Evolutionary conservation across 2,113 vertebrate species (phyloP), one percentile per base, ranked within the genome.

Genomic region (Rhipidura dahli): DNA sequence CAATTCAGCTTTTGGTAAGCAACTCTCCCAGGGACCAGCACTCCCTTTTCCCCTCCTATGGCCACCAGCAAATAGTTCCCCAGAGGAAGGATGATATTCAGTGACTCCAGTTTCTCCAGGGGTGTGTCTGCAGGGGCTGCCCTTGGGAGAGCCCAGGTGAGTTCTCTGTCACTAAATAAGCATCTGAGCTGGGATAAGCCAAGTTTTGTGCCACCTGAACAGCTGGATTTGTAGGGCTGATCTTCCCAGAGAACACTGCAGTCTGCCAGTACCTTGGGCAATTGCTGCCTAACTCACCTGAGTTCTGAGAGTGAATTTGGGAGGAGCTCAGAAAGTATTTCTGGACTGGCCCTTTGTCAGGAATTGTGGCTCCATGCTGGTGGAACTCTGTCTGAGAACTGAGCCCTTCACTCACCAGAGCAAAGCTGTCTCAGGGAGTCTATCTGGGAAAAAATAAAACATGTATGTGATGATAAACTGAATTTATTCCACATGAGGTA

Each of bases 21-120:
- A 49, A 35, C 42, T 45, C 15, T 56, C 17, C 26, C 28, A 27
- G 35, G 51, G 20, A 16, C 13, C 31, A 24, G 24, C 1, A 3
- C 28, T 54, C 2, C 2, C 7, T 37, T 44, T 53, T 9, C 6
- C 15, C n/a, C 18, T 31, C n/a, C 5, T 30, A 1, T 4, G 16
- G 30, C 30, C 65, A 59, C 8, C 30, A 65, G 27, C 11, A 39
- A 60, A 11, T 28, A 42, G 28, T 47, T 69, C 54, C 4, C 0
- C 13, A 30, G 60, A 35, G 33, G 40, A 30, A 56, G 42, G n/a
- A 20, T 21, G 35, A 4, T 1, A 2, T 12, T 53, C 7, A 8
- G 4, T 33, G 59, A 11, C 11, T 84, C 45, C 18, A 6, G 7
- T 8, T 59, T 31, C 11, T 53, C 16, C 22, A 30, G 11, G n/a